These are phyloP conservation scores for Antitype chi DNA, from an alignment of 2,888 invertebrate species.

Conservation along the genomic window DNA sequence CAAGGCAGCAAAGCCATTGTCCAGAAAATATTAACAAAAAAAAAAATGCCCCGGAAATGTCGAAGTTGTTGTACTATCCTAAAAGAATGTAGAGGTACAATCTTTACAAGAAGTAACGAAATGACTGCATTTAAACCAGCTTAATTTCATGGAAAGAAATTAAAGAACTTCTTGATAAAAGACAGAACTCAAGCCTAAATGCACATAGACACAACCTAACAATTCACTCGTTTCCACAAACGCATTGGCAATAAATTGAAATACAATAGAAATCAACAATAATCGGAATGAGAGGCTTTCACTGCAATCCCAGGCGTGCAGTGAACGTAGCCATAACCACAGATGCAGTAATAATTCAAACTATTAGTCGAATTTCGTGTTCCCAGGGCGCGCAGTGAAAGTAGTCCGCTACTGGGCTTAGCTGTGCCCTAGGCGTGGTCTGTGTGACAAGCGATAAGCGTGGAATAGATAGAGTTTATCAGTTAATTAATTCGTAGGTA, in stretches of 20 bases:
- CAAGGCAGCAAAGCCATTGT: slow-evolving; percentile 80
- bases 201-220: neutral
- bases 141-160: neutral
- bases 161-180: neutral
- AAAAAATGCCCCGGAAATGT: slow-evolving; percentile 77
- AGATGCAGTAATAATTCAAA: slow-evolving; percentile 85
- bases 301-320: slow-evolving; percentile 71
- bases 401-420: slow-evolving; percentile 89
- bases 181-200: neutral
- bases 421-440: slow-evolving; percentile 66
- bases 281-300: slow-evolving; percentile 73
- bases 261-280: slow-evolving; percentile 69
- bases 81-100: slow-evolving; percentile 53
- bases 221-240: slow-evolving; percentile 2
- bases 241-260: slow-evolving; percentile 56
- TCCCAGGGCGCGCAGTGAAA: slow-evolving; percentile 85
- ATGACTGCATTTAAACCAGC: slow-evolving; percentile 15
- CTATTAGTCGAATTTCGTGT: slow-evolving; percentile 90
- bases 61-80: slow-evolving; percentile 62
- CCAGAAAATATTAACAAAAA: slow-evolving; percentile 78
- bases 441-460: slow-evolving; percentile 62
- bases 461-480: neutral
- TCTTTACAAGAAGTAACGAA: slow-evolving; percentile 23
- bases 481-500: neutral
- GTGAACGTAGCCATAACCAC: slow-evolving; percentile 68